phyloP scores from a whole-genome alignment of 2,888 invertebrate genomes.

The Cartodere bifasciata region DNA sequence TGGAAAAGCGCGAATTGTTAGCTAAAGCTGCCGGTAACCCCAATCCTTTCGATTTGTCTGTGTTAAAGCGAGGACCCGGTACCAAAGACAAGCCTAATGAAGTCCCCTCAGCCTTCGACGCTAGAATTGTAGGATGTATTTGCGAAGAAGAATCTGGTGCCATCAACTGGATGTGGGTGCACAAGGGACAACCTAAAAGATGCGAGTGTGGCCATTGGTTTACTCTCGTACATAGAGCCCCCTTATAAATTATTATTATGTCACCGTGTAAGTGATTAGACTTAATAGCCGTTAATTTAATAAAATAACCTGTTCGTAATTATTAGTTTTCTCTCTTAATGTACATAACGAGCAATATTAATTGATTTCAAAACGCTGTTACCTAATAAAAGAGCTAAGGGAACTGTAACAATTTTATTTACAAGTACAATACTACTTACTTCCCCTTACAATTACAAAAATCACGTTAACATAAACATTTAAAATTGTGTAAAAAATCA shows the following conservation, averaged over 20 bases:
- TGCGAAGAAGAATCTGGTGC: constrained; percentile 88
- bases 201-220: constrained; percentile 98
- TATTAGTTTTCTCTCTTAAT: constrained; percentile 11
- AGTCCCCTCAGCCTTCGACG: constrained; percentile 81
- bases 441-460: too few relatives aligned
- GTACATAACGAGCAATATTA: too few relatives aligned
- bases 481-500: too few relatives aligned
- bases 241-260: constrained; percentile 48
- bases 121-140: constrained; percentile 87
- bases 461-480: too few relatives aligned
- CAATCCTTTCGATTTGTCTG: constrained; percentile 75
- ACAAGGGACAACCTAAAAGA: constrained; percentile 77
- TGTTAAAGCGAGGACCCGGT: constrained; percentile 63
- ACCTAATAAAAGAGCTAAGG: too few relatives aligned
- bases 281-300: constrained; percentile 17
- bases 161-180: constrained; percentile 92
- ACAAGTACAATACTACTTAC: too few relatives aligned
- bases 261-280: too few relatives aligned
- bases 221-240: constrained; percentile 70
- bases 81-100: constrained; percentile 77
- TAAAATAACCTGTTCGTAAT: constrained; percentile 19
- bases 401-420: too few relatives aligned
- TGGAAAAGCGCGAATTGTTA: constrained; percentile 81
- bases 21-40: constrained; percentile 80
- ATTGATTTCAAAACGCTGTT: too few relatives aligned